A percentile compares a stretch with the other conserved stretches of the same genome.
phyloP scores from a whole-genome alignment of 2,888 invertebrate species.

The Drosophila setosimentum region DNA sequence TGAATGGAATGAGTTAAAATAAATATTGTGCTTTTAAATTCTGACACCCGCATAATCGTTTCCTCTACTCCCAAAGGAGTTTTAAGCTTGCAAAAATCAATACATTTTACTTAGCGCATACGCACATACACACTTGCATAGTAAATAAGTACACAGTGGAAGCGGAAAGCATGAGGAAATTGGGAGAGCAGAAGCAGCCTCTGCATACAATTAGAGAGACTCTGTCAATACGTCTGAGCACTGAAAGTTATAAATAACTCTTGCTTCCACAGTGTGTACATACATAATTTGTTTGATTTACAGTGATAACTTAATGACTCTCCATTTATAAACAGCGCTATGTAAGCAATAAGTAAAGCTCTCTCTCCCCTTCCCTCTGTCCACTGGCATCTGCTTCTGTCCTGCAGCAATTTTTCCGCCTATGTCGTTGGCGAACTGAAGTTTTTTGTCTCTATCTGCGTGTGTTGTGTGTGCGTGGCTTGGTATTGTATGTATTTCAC shows the following conservation, averaged over 20 bases:
- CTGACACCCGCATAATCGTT: conserved; percentile 31
- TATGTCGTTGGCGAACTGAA: conserved; percentile 58
- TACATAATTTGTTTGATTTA: conserved; percentile 18
- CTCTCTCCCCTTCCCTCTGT: conserved; percentile 11
- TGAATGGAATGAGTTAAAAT: conserved; percentile 23
- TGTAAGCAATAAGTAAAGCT: conserved; percentile 20
- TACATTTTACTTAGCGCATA: conserved; percentile 58
- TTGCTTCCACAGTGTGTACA: conserved; percentile 14
- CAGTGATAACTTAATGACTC: conserved; percentile 28
- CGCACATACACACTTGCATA: conserved; percentile 38
- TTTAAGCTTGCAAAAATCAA: conserved; percentile 69
- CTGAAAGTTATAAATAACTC: conserved; percentile 27
- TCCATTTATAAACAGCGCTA: conserved; percentile 33
- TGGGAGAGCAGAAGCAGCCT: conserved; percentile 47
- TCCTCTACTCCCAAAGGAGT: conserved; percentile 54
- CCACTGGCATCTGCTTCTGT: conserved; percentile 7
- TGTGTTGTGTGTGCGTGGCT: conserved; percentile 28
- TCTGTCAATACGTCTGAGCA: background rate
- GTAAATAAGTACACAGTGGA: conserved; percentile 21
- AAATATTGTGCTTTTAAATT: conserved; percentile 24
- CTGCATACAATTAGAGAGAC: conserved; percentile 56
- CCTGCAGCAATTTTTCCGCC: conserved; percentile 65
- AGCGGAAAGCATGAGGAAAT: conserved; percentile 33
- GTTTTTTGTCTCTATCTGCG: conserved; percentile 28
- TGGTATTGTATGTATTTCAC: conserved; percentile 31